These are phyloP conservation scores for Buphagus erythrorhynchus DNA, from an alignment of 2,797 vertebrate species.

Conservation along the genomic window DNA sequence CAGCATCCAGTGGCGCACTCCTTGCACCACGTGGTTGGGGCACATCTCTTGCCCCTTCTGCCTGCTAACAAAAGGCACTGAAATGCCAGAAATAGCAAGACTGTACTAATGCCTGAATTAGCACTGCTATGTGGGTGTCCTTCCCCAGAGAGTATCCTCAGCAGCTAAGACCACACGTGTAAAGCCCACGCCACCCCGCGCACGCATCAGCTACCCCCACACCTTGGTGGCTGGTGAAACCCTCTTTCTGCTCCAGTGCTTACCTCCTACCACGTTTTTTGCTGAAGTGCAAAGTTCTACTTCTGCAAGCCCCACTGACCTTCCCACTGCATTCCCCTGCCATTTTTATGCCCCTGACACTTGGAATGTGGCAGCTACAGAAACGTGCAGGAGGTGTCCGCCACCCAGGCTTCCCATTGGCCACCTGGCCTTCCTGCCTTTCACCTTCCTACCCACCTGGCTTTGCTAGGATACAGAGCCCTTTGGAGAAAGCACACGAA, in stretches of 20 bases:
- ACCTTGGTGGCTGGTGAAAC: neutral
- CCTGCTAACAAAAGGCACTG: neutral
- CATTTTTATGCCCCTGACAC: neutral
- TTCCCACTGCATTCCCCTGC: neutral
- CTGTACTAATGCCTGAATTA: neutral
- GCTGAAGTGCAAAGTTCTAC: neutral
- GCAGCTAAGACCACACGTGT: neutral
- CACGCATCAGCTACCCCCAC: rapidly evolving
- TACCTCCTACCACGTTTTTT: neutral
- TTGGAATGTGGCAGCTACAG: neutral
- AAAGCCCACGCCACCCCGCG: neutral
- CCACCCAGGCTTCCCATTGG: rapidly evolving
- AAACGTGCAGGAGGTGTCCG: rapidly evolving
- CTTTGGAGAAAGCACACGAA: rapidly evolving
- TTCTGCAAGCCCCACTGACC: neutral
- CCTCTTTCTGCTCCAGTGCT: neutral
- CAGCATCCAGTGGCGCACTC: neutral
- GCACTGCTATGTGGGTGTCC: rapidly evolving
- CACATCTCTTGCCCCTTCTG: neutral
- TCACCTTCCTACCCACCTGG: neutral
- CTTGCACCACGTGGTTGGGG: neutral
- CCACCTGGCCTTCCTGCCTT: rapidly evolving
- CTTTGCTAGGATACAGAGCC: neutral
- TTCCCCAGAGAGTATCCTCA: neutral
- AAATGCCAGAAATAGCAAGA: neutral